phyloP scores from a whole-genome alignment of 2,113 vertebrate genomes.

The Crocuta crocuta region DNA sequence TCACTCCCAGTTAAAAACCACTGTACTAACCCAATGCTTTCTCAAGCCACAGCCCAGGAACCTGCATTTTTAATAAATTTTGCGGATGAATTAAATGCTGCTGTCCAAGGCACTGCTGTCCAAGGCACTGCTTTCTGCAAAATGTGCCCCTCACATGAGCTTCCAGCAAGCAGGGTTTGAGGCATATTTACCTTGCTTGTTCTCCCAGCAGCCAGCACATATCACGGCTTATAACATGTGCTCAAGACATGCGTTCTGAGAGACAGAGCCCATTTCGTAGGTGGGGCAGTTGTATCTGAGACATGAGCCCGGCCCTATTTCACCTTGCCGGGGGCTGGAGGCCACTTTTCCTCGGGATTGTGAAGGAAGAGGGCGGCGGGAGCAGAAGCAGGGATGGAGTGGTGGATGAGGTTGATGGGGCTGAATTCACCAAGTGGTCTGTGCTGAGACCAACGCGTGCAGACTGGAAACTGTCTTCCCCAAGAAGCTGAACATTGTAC shows the following conservation, averaged over 20 bases:
- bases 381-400: background rate
- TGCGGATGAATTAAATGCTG: background rate
- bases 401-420: rapidly evolving
- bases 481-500: background rate
- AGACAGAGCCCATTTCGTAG: background rate
- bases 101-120: background rate
- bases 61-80: background rate
- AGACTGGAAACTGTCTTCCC: background rate
- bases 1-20: background rate
- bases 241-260: background rate
- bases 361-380: background rate
- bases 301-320: background rate
- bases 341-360: background rate
- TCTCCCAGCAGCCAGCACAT: background rate
- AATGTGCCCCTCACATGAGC: background rate
- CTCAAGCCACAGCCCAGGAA: background rate
- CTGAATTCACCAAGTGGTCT: background rate
- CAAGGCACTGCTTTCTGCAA: background rate
- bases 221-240: background rate
- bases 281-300: background rate
- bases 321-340: background rate
- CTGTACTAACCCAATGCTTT: background rate
- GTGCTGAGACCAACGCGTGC: background rate
- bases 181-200: background rate
- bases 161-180: background rate